Conservation (phyloP, 2,113 vertebrate species). For the Pyrgilauda ruficollis region DNA sequence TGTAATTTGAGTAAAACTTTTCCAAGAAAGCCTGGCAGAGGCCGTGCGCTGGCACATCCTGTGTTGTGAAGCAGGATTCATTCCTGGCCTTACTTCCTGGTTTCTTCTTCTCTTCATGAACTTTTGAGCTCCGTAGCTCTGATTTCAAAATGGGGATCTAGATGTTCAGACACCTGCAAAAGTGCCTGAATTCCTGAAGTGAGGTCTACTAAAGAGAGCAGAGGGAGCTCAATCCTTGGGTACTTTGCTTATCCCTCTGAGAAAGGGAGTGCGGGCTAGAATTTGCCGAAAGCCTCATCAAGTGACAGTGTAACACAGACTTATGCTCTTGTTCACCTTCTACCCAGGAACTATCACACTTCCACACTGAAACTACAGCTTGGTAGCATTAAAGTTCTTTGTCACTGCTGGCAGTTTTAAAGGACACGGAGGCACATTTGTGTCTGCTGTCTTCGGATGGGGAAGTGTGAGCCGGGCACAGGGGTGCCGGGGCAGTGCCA, state of each 20-base stretch:
- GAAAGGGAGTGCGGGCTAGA: neutral
- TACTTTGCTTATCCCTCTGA: neutral
- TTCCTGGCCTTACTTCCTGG: slow-evolving; percentile 21
- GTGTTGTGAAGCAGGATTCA: neutral
- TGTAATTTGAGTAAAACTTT: neutral
- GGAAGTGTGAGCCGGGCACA: rapidly evolving
- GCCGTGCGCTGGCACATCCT: neutral
- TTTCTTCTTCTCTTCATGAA: neutral
- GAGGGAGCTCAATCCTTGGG: neutral
- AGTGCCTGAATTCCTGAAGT: neutral
- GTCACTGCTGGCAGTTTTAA: neutral
- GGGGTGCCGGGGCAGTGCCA: rapidly evolving
- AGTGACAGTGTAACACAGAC: neutral
- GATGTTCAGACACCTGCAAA: neutral
- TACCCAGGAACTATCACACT: neutral
- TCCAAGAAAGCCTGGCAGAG: neutral
- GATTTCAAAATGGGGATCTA: neutral
- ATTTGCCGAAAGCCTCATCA: neutral
- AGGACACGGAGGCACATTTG: neutral
- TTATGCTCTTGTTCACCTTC: neutral
- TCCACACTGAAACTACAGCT: neutral
- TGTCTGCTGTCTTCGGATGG: neutral
- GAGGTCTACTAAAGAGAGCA: neutral
- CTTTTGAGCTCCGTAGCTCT: neutral
- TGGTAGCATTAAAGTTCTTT: neutral